Conservation (phyloP, 2,113 vertebrate species). For the Osmerus mordax region DNA sequence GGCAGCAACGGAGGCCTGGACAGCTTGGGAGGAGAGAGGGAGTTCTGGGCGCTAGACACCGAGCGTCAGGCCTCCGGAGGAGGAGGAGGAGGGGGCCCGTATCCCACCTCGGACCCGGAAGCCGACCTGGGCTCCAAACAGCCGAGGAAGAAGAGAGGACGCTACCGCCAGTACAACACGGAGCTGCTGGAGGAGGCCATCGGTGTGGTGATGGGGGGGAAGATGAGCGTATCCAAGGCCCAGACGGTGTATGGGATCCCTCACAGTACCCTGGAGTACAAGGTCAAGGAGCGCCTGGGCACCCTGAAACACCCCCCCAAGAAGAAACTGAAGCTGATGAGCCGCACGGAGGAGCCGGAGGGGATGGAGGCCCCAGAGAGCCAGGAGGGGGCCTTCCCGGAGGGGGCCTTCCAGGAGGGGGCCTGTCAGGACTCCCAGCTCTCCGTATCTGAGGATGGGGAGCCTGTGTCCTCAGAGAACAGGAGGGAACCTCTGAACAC, state of each 20-base stretch:
- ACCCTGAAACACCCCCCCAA: conserved; percentile 99
- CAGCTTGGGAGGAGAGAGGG: conserved; percentile 83
- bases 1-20: conserved; percentile 62
- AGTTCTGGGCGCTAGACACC: conserved; percentile 85
- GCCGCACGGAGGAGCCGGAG: conserved; percentile 84
- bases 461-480: conserved; percentile 33
- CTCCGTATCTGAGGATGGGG: conserved; percentile 38
- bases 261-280: conserved; percentile 99
- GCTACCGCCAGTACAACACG: conserved; percentile 98
- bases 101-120: conserved; percentile 89
- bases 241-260: conserved; percentile 98
- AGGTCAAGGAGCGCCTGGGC: conserved; percentile 98
- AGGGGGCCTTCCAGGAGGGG: conserved; percentile 77
- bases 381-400: conserved; percentile 56
- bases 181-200: conserved; percentile 98
- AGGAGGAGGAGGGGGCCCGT: conserved; percentile 68
- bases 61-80: conserved; percentile 83
- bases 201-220: conserved; percentile 94
- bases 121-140: conserved; percentile 89
- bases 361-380: conserved; percentile 72
- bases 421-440: conserved; percentile 71
- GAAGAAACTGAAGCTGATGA: conserved; percentile 95
- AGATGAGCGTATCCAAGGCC: conserved; percentile 99
- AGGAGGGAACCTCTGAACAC: conserved; percentile 32
- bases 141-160: conserved; percentile 95